Evolutionary conservation across 2,113 vertebrate genomes (phyloP).

Genomic region (Chrysochloris asiatica): DNA sequence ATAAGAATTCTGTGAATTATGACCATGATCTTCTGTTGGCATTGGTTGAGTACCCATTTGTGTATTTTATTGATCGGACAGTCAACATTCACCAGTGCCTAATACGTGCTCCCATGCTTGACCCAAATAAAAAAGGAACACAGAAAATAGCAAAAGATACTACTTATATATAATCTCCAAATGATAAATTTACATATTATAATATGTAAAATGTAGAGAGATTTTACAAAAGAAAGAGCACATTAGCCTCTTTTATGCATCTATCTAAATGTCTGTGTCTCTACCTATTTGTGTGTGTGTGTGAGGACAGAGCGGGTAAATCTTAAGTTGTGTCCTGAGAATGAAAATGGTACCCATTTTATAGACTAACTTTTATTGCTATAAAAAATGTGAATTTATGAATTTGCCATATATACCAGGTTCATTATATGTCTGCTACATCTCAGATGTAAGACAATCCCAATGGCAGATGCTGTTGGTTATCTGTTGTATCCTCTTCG

Average conservation of each 20-base stretch:
- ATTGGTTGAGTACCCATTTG: background rate
- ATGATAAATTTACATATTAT: background rate
- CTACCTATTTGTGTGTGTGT: background rate
- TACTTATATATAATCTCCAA: background rate
- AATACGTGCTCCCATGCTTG: background rate
- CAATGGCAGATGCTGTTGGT: background rate
- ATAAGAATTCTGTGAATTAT: background rate
- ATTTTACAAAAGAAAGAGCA: background rate
- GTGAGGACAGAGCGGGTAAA: background rate
- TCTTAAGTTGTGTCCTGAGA: background rate
- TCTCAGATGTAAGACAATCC: background rate
- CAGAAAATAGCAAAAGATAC: background rate
- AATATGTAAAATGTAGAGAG: background rate
- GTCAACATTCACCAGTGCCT: background rate
- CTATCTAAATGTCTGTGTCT: background rate
- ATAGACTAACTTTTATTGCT: background rate
- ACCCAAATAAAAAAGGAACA: background rate
- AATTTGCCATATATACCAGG: background rate
- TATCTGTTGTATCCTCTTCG: background rate
- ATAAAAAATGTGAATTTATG: too few species aligned
- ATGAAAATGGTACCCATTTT: constrained; percentile 14
- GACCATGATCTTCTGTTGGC: background rate
- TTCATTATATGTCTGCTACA: background rate
- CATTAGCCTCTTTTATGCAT: background rate
- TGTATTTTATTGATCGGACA: background rate